Evolutionary conservation across 2,797 vertebrate species (phyloP).

Genomic region (Streptopelia turtur): DNA sequence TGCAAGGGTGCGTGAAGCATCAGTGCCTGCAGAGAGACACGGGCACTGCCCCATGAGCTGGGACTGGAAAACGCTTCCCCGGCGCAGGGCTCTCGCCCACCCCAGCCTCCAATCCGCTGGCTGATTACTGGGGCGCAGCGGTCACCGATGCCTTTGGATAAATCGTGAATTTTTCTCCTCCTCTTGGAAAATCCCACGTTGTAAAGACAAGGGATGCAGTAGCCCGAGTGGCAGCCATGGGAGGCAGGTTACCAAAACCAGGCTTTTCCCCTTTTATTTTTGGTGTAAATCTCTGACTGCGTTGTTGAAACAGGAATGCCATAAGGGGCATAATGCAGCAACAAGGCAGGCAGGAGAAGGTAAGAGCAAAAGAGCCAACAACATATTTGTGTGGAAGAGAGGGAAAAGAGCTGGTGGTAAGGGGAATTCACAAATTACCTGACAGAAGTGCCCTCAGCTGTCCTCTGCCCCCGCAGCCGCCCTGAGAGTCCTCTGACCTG

Average conservation of each 20-base stretch:
- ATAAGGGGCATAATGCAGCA: not conserved
- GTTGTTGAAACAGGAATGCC: not conserved
- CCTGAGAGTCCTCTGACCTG: not conserved
- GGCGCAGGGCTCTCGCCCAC: no score
- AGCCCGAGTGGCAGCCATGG: not conserved
- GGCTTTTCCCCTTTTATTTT: not conserved
- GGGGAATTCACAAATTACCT: not conserved
- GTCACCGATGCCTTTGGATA: rapidly evolving
- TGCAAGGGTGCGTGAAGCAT: not conserved
- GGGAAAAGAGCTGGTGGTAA: not conserved
- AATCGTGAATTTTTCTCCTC: not conserved
- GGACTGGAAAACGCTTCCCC: not conserved
- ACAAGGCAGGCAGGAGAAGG: not conserved
- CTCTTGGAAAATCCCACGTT: not conserved
- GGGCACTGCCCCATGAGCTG: rapidly evolving
- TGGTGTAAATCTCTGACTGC: not conserved
- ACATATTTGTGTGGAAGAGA: not conserved
- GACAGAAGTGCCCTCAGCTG: not conserved
- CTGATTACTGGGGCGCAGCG: rapidly evolving
- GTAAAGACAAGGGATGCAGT: not conserved
- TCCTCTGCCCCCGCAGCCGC: not conserved
- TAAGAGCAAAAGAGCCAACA: not conserved
- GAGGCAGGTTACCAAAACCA: not conserved
- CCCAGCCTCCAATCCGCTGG: not conserved
- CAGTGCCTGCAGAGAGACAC: not conserved